phyloP scores from a whole-genome alignment of 2,113 vertebrate species.

The Rhynchomys soricoides region DNA sequence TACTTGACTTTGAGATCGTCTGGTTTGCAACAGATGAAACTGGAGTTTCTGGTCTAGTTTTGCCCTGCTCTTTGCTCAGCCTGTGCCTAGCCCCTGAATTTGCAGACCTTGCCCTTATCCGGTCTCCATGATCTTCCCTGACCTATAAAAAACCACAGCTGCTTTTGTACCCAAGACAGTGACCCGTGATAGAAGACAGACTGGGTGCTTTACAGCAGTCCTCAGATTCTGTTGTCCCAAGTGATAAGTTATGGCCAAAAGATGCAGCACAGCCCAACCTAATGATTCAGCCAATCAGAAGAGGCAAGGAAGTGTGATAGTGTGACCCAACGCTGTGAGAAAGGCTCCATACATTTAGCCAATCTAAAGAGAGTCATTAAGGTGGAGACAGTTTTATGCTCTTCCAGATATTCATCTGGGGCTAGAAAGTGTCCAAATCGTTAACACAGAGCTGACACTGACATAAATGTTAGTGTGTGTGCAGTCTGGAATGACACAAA shows the following conservation, averaged over 20 bases:
- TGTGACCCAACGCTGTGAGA: neutral
- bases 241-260: conserved; percentile 56
- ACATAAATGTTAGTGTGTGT: conserved; percentile 33
- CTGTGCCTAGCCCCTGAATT: neutral
- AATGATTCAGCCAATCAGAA: neutral
- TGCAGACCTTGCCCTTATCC: neutral
- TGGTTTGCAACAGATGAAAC: neutral
- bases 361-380: conserved; percentile 7
- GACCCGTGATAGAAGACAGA: conserved; percentile 54
- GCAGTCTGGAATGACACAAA: conserved; percentile 18
- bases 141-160: neutral
- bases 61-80: neutral
- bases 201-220: conserved; percentile 10
- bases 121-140: neutral
- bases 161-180: conserved; percentile 29
- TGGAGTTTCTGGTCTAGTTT: neutral
- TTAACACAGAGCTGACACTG: neutral
- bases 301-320: conserved; percentile 11
- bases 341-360: neutral
- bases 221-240: conserved; percentile 23
- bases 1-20: neutral
- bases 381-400: neutral
- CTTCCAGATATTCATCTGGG: conserved; percentile 27
- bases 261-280: conserved; percentile 43
- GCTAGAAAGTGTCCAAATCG: neutral